These are phyloP conservation scores for Plagodis dolabraria DNA, from an alignment of 2,888 invertebrate genomes.

Conservation along the genomic window DNA sequence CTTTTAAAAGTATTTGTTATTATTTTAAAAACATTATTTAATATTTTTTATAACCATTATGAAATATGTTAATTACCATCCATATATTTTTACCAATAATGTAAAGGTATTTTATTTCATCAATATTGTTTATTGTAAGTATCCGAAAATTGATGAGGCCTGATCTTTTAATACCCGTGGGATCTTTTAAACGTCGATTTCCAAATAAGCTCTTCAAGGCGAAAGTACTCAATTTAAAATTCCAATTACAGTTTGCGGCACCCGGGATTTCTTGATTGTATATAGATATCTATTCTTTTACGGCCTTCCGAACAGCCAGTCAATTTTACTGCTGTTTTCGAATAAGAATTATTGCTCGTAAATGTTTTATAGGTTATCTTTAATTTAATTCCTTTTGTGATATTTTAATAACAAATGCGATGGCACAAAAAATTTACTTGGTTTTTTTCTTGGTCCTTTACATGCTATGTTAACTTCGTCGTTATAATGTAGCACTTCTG, in stretches of 20 bases:
- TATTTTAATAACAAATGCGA: neutral
- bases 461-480: no score
- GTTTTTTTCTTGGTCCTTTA: no score
- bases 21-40: no score
- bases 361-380: slow-evolving; percentile 3
- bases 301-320: slow-evolving; percentile 2
- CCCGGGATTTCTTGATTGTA: slow-evolving; percentile 8
- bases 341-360: slow-evolving; percentile 14
- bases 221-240: slow-evolving; percentile 11
- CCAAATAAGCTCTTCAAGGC: neutral
- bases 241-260: slow-evolving; percentile 20
- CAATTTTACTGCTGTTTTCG: slow-evolving; percentile 15
- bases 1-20: no score
- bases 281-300: slow-evolving; percentile 13
- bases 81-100: no score
- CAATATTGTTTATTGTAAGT: no score
- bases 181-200: neutral
- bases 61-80: no score
- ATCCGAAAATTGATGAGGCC: no score
- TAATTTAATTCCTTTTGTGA: neutral
- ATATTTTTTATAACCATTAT: no score
- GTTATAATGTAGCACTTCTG: no score
- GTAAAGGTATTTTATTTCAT: no score
- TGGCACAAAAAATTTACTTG: neutral
- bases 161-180: neutral